Conservation (phyloP, 2,113 vertebrate genomes). For the Pristiophorus japonicus region DNA sequence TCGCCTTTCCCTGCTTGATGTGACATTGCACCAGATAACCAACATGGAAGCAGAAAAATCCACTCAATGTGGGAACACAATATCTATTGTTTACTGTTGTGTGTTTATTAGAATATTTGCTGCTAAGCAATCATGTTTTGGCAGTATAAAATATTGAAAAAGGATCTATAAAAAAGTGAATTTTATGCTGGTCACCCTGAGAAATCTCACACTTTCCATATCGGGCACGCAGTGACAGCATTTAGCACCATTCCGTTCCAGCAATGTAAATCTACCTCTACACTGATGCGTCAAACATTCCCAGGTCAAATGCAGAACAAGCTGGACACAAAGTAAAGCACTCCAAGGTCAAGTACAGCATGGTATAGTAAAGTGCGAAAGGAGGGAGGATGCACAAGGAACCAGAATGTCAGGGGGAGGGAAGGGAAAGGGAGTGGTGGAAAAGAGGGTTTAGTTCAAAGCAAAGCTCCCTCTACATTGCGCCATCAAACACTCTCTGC, state of each 20-base stretch:
- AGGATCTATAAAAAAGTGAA: background rate
- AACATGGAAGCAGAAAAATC: background rate
- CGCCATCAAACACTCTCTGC: background rate
- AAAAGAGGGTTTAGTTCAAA: background rate
- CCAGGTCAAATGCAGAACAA: background rate
- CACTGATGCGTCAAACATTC: background rate
- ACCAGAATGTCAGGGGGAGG: background rate
- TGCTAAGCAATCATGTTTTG: background rate
- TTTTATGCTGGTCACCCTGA: background rate
- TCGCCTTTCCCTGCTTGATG: background rate
- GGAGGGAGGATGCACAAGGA: background rate
- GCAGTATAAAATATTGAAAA: background rate
- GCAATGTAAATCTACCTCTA: background rate
- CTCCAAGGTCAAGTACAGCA: background rate
- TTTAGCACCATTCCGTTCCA: background rate
- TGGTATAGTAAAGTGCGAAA: background rate
- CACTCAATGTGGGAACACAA: background rate
- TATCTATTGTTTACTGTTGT: background rate
- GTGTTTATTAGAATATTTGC: too few relatives aligned
- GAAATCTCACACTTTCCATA: background rate
- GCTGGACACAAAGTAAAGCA: background rate
- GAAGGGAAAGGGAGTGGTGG: background rate
- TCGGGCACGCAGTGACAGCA: too few relatives aligned
- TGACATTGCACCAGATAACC: background rate
- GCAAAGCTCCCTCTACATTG: background rate